Evolutionary conservation across 2,888 invertebrate genomes (phyloP).

Genomic region (Conops quadrifasciatus): DNA sequence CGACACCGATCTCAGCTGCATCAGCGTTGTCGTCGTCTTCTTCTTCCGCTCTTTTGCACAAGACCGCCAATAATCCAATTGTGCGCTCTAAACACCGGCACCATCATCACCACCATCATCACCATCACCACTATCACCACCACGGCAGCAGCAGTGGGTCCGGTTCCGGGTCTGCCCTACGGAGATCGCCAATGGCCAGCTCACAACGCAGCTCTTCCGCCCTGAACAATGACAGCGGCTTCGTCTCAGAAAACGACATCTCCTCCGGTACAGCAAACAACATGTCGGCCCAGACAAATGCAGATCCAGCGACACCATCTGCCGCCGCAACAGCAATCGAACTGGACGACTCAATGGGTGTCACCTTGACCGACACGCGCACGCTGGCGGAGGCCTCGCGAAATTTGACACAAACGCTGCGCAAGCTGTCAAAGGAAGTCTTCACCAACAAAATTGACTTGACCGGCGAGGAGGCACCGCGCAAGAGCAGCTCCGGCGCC

Average conservation of each 20-base stretch:
- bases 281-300: conserved; percentile 31
- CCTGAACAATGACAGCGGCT: conserved; percentile 23
- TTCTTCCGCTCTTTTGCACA: conserved; percentile 52
- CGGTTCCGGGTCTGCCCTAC: conserved; percentile 9
- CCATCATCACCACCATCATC: conserved; percentile 62
- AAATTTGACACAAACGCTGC: conserved; percentile 89
- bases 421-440: conserved; percentile 89
- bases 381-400: conserved; percentile 89
- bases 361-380: conserved; percentile 70
- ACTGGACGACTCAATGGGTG: conserved; percentile 60
- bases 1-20: conserved; percentile 29
- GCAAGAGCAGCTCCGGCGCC: conserved; percentile 72
- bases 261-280: conserved; percentile 35
- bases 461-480: conserved; percentile 67
- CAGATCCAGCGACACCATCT: conserved; percentile 34
- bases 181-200: conserved; percentile 12
- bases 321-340: conserved; percentile 41
- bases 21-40: conserved; percentile 35
- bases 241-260: conserved; percentile 29
- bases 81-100: conserved; percentile 58
- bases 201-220: conserved; percentile 28
- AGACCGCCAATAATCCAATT: conserved; percentile 63
- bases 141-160: conserved; percentile 28
- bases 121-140: conserved; percentile 57
- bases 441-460: conserved; percentile 73